phyloP scores from a whole-genome alignment of 2,797 vertebrate genomes.

The Tenualosa ilisha region DNA sequence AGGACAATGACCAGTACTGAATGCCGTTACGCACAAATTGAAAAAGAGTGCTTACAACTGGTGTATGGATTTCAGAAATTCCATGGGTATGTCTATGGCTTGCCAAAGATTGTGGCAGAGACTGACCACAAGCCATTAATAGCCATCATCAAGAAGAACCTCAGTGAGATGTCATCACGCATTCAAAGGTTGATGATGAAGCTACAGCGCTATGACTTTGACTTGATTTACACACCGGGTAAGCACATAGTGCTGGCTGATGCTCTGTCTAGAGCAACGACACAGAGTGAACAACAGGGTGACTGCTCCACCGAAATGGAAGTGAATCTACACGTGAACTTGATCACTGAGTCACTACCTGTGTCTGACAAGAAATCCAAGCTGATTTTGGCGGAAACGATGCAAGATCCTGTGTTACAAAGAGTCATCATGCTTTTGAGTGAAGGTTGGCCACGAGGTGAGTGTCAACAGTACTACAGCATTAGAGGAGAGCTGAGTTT shows the following conservation, averaged over 20 bases:
- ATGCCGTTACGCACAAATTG: background rate
- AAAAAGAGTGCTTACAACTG: background rate
- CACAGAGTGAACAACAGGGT: background rate
- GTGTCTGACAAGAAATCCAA: background rate
- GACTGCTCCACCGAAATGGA: background rate
- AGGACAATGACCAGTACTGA: slow-evolving; percentile 1
- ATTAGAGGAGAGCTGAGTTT: slow-evolving; percentile 29
- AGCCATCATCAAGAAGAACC: background rate
- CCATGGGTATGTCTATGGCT: slow-evolving; percentile 12
- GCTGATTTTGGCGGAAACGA: background rate
- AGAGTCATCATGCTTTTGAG: background rate
- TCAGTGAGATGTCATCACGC: slow-evolving; percentile 5
- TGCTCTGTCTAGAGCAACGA: slow-evolving; percentile 11
- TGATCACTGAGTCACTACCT: background rate
- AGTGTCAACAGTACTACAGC: background rate
- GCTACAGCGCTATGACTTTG: slow-evolving; percentile 7
- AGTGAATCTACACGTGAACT: background rate
- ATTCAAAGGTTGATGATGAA: background rate
- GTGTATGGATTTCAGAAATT: slow-evolving; percentile 19
- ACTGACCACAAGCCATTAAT: background rate
- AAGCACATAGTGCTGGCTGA: background rate
- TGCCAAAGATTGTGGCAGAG: background rate
- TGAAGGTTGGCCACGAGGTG: background rate
- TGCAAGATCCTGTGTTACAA: background rate
- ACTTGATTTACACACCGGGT: background rate